Conservation (phyloP, 92 coral and sea anemone species). For the Phymanthus crucifer region DNA sequence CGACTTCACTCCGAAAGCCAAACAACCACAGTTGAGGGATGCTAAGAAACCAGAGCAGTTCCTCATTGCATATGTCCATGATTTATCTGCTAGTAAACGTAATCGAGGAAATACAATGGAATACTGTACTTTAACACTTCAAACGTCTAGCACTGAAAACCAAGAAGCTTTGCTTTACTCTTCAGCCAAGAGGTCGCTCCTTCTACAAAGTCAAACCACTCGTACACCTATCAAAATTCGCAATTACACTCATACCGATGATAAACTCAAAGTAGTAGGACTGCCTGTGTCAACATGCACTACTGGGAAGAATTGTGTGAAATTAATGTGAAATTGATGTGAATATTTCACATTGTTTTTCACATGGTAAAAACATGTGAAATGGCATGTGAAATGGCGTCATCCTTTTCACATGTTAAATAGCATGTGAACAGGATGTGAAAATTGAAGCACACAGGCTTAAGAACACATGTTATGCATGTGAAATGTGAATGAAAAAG, state of each 20-base stretch:
- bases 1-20: too few relatives aligned
- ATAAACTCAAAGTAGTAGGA: constrained; percentile 45
- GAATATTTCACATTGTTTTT: background rate
- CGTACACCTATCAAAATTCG: constrained; percentile 51
- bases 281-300: constrained; percentile 36
- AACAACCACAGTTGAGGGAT: too few relatives aligned
- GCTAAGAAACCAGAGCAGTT: too few relatives aligned
- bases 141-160: constrained; percentile 42
- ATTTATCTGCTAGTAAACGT: too few relatives aligned
- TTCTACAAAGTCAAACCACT: constrained; percentile 30
- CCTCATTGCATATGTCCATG: too few relatives aligned
- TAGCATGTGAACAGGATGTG: background rate
- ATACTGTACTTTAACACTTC: constrained; percentile 55
- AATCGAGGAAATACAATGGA: constrained; percentile 57
- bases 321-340: background rate
- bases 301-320: constrained; percentile 12
- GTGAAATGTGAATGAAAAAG: background rate
- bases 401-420: background rate
- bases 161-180: constrained; percentile 51
- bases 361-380: constrained; percentile 3
- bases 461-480: background rate
- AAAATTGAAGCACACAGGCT: background rate
- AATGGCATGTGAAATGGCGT: background rate
- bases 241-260: constrained; percentile 44
- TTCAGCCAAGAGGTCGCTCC: constrained; percentile 52